Base-by-base conservation (phyloP, 2,888 invertebrate genomes). In the Agrotis puta region DNA sequence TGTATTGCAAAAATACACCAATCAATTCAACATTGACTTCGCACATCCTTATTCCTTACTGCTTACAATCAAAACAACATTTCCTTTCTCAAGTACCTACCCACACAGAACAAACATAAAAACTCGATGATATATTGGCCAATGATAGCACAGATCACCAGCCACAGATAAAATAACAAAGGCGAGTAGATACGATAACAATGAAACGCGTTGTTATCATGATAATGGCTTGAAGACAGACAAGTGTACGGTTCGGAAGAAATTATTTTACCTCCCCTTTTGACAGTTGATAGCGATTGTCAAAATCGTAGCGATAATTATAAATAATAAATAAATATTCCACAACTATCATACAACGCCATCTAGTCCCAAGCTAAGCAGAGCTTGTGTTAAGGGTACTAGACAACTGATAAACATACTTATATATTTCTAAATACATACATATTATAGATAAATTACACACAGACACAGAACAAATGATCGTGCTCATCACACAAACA, bases 131-230 rank as follows among this genome's bases (percentile, higher is more conserved):
- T 73, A 57, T 11, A 64, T 50, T 39, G 33, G 24, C 81, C 71
- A 65, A 68, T 68, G 72, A 68, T 66, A 62, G 63, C 66, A 47
- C 53, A 71, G 61, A 81, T 67, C 64, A 64, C 65, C 45, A 24
- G 39, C 64, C 70, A 65, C 59, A 71, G 61, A 79, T 81, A 65
- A 66, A 66, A 77, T 70, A 77, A 74, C 61, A 68, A 79, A 69
- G 59, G 27, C 45, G 65, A 58, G 62, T 64, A 57, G 51, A 45
- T 51, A 67, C 71, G 63, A 66, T 74, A 64, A 63, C 64, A 68
- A 63, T 72, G 72, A 75, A 78, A 74, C 54, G 53, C 51, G 75
- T 53, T 65, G 51, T 75, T 81, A 79, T 75, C 65, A 27, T 59
- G 76, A 69, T 74, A 65, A 74, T 62, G 57, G 50, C 51, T 66